Evolutionary conservation across 2,888 invertebrate species (phyloP), one percentile per base, ranked within the genome.

Genomic region (Ecdyonurus torrentis): DNA sequence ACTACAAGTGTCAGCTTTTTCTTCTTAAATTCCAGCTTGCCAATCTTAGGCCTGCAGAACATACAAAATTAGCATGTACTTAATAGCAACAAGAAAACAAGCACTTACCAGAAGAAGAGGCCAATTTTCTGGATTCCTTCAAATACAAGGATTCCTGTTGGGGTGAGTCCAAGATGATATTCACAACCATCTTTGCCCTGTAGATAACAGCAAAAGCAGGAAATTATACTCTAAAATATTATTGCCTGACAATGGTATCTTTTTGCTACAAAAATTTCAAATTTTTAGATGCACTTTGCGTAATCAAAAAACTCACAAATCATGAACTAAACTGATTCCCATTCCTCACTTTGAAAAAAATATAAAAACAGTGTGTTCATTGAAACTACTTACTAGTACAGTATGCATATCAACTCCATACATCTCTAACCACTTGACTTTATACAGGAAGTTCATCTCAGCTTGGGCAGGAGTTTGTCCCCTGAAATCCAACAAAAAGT

Each of bases 401-500:
- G 86, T 92, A 74, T 98, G 97, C 91, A 96, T 96, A 73, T 99
- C 98, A 62, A 99, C 97, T 64, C 98, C 99, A 77, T 97, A 99
- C 91, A 95, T 92, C 76, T 98, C 97, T 69, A 99, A 77, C 91
- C 93, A 94, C 77, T 97, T 98, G 10, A 88, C 93, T 77, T 96
- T 97, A 74, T 95, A 93, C 63, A 99, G 79, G 76, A 91, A 99
- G 69, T 89, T 89, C 60, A 91, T 85, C 78, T 99, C 98, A 52
- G 98, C 95, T 75, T 92, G 91, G 0, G 97, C 97, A 18, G 98
- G 98, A 24, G 88, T 91, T 66, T 94, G 81, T 1, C 95, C 93
- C 66, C 81, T 81, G 69, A 52, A 71, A 55, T 20, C 3, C 55
- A 55, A 22, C 5, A n/a, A 7, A 7, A 50, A 50, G 7, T 10